Evolutionary conservation across 1,140 invertebrate genomes (phyloP).

Genomic region (Mylabris phalerata): DNA sequence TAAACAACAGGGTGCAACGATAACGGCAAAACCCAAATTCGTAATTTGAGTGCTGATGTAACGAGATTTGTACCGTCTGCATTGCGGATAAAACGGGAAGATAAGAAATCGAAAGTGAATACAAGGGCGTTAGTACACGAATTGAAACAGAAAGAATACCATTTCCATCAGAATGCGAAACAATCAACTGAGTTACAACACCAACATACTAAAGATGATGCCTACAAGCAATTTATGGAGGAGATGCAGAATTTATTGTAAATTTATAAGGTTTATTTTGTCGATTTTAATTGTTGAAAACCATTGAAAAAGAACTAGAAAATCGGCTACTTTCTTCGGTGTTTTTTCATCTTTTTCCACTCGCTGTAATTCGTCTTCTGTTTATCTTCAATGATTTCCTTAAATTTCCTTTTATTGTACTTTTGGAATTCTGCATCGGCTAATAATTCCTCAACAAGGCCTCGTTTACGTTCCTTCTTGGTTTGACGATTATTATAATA

Average conservation of each 20-base stretch:
- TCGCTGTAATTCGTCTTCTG: constrained; percentile 52
- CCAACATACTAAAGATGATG: constrained; percentile 87
- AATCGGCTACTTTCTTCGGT: too few species aligned
- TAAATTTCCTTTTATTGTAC: constrained; percentile 79
- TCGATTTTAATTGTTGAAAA: constrained; percentile 38
- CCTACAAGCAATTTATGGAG: constrained; percentile 96
- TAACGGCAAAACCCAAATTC: constrained; percentile 94
- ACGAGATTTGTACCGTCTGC: constrained; percentile 92
- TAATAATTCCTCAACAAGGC: constrained; percentile 87
- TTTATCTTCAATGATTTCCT: constrained; percentile 68
- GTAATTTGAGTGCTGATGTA: constrained; percentile 90
- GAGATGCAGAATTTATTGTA: constrained; percentile 92
- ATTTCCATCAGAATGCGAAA: constrained; percentile 26
- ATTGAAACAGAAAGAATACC: constrained; percentile 41
- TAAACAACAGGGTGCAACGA: constrained; percentile 64
- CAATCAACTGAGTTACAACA: constrained; percentile 17
- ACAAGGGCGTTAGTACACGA: constrained; percentile 36
- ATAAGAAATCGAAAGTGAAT: constrained; percentile 49
- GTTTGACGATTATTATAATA: constrained; percentile 70
- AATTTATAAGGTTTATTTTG: constrained; percentile 27
- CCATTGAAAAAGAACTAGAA: too few species aligned
- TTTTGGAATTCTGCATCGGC: constrained; percentile 81
- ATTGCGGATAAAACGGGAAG: constrained; percentile 80
- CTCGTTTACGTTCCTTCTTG: constrained; percentile 79
- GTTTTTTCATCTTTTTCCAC: constrained; percentile 47